Evolutionary conservation across 2,113 vertebrate species (phyloP).

Genomic region (Anas platyrhynchos): DNA sequence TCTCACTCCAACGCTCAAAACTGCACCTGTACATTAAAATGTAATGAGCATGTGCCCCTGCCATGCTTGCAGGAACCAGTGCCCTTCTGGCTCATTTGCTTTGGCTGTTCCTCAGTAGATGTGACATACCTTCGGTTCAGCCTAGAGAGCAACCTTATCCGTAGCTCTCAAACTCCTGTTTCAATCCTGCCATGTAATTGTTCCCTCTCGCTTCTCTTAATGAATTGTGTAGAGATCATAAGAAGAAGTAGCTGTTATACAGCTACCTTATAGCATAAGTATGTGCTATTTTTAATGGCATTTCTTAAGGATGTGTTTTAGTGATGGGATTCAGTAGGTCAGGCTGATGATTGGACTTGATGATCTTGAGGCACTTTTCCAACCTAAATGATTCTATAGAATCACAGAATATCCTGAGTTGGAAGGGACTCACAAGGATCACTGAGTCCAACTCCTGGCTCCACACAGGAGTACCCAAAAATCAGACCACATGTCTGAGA

Average conservation of each 20-base stretch:
- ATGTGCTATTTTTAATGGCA: neutral
- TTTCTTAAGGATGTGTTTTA: neutral
- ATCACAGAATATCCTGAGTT: neutral
- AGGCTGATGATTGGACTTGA: neutral
- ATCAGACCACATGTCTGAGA: neutral
- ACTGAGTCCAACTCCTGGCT: neutral
- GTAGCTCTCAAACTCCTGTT: neutral
- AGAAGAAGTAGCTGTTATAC: neutral
- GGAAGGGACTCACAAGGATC: neutral
- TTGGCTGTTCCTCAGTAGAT: neutral
- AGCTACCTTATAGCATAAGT: neutral
- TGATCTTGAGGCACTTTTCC: neutral
- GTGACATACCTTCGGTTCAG: neutral
- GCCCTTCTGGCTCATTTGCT: neutral
- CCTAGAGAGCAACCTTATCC: neutral
- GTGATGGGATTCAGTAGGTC: neutral
- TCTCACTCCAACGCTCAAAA: constrained; percentile 3
- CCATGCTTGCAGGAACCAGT: neutral
- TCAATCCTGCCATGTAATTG: neutral
- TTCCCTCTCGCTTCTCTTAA: neutral
- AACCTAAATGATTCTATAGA: neutral
- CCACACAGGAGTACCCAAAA: neutral
- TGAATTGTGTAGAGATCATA: neutral
- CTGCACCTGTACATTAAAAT: constrained; percentile 18
- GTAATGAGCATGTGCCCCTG: neutral